Base-by-base conservation (phyloP, 1,140 invertebrate genomes). In the Varroa destructor region DNA sequence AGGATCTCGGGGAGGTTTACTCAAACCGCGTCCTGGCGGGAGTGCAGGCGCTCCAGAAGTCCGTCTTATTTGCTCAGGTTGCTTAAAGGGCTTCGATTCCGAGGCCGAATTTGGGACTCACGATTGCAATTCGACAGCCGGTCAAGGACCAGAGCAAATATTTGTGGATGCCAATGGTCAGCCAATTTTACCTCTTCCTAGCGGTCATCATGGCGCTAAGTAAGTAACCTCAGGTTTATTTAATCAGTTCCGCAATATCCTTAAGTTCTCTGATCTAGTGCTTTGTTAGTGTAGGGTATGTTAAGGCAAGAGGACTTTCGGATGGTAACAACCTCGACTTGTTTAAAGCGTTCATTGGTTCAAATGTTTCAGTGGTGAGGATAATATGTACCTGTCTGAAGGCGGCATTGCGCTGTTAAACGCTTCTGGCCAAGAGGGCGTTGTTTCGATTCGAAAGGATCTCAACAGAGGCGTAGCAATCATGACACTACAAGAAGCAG, bases 31-130 rank as follows among this genome's bases (percentile, higher is more conserved):
- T 46, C n/a, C 43, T 14, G 43, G 71, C 40, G 71, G 37, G 14
- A 40, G n/a, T n/a, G 46, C 42, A 70, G 43, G n/a, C 1, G 37
- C 42, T 36, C 55, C 43, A 57, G 25, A 71, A 40, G 73, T 75
- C 54, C 74, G 74, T 40, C 55, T 75, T 10, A 74, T 75, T n/a
- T 75, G 74, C 71, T 73, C 74, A 43, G 74, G 74, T 5, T 75
- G 74, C 37, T 43, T 74, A 56, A 55, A 72, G 8, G 71, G 74
- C 3, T 75, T 75, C 72, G 74, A 75, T 57, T 73, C 72, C 12
- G 74, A 75, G 67, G 73, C 73, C 55, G 71, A 74, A n/a, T 75
- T 75, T 56, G 72, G 70, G 8, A 71, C 72, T 6, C 74, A 75
- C 43, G 71, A 73, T 25, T 75, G 74, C 43, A 74, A 40, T 40